Evolutionary conservation across 2,888 invertebrate species (phyloP).

Genomic region (Coecobrya sp.): DNA sequence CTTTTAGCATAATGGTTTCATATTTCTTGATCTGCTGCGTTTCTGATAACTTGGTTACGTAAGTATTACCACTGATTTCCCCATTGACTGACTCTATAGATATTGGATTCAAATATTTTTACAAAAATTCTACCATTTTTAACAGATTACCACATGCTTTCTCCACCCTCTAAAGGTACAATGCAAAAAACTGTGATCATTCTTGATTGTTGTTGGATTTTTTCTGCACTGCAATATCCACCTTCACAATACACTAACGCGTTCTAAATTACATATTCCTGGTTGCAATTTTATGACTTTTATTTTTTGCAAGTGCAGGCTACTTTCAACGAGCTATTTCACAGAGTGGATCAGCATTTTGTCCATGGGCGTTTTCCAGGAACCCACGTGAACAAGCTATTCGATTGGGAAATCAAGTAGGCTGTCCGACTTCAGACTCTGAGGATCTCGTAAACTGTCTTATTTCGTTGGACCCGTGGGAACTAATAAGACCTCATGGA

Average conservation of each 20-base stretch:
- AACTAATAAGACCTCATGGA: constrained; percentile 50
- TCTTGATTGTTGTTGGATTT: too few species aligned
- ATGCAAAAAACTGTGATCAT: background rate
- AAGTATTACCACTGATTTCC: background rate
- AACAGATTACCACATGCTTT: constrained; percentile 65
- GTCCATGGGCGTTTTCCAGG: constrained; percentile 62
- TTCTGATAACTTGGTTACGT: background rate
- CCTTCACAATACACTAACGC: too few species aligned
- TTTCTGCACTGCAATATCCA: too few species aligned
- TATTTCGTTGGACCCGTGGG: constrained; percentile 38
- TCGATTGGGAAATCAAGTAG: constrained; percentile 66
- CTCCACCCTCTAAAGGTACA: constrained; percentile 67
- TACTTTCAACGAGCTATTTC: constrained; percentile 58
- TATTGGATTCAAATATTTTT: background rate
- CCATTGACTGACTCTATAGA: background rate
- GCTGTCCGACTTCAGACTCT: constrained; percentile 27
- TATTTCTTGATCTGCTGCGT: too few species aligned
- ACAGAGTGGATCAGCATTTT: constrained; percentile 33
- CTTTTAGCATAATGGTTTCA: too few species aligned
- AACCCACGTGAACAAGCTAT: constrained; percentile 61
- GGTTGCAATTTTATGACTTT: too few species aligned
- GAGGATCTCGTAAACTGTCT: constrained; percentile 58
- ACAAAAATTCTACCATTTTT: background rate
- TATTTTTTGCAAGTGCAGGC: background rate
- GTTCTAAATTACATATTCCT: too few species aligned